Percentiles rank a stretch among this genome's conserved stretches.
These are phyloP conservation scores for Actenoides lindsayi DNA, from an alignment of 2,113 vertebrate genomes.

Conservation along the genomic window DNA sequence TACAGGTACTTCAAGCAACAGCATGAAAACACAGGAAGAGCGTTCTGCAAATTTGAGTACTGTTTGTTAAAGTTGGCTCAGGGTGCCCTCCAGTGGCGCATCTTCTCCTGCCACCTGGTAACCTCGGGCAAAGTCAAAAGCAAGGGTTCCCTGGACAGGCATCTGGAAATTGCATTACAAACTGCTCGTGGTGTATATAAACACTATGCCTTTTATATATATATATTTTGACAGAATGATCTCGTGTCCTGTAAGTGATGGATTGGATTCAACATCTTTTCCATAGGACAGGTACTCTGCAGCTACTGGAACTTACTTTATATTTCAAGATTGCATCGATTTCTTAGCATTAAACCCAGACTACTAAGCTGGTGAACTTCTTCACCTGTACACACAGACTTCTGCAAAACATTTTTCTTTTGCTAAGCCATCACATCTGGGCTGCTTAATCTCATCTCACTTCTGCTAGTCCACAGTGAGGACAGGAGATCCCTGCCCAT, in stretches of 20 bases:
- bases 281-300: neutral
- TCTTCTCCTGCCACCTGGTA: neutral
- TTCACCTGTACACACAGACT: neutral
- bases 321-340: neutral
- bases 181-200: neutral
- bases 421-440: neutral
- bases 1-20: neutral
- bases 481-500: neutral
- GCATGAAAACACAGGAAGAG: fast-evolving
- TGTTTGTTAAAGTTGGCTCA: neutral
- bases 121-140: neutral
- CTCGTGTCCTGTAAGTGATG: neutral
- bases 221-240: neutral
- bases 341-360: neutral
- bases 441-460: neutral
- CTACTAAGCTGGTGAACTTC: neutral
- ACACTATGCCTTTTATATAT: neutral
- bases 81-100: neutral
- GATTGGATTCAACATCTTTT: neutral
- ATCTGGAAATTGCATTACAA: neutral
- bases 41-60: neutral
- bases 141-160: neutral
- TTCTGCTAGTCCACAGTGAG: neutral
- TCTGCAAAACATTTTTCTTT: neutral
- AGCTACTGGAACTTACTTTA: neutral